These are phyloP conservation scores for Triops longicaudatus DNA, from an alignment of 1,140 invertebrate species.

Conservation along the genomic window DNA sequence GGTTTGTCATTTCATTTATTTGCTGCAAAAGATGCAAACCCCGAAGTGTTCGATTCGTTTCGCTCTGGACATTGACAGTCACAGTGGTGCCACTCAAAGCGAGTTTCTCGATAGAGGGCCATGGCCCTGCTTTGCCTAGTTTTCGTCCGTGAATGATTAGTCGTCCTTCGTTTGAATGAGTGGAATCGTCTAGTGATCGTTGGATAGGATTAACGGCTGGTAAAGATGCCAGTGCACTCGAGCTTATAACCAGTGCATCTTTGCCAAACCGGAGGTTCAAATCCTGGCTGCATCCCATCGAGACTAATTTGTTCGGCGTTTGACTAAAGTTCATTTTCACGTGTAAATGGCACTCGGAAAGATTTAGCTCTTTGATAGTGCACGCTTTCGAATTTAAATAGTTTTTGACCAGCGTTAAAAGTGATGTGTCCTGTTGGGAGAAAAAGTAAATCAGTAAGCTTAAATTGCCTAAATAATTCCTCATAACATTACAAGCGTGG, in stretches of 20 bases:
- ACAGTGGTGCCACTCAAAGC: neutral
- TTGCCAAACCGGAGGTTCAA: neutral
- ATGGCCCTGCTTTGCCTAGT: neutral
- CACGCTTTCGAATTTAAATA: conserved; percentile 17
- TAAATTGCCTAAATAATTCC: neutral
- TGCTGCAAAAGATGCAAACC: neutral
- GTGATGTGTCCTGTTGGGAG: neutral
- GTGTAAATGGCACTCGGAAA: neutral
- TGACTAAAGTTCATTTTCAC: neutral
- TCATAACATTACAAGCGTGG: too few relatives aligned
- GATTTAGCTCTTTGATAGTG: neutral
- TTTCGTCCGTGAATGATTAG: neutral
- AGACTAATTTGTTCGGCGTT: neutral
- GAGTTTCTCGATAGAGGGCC: neutral
- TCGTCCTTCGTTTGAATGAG: neutral
- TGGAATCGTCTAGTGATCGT: neutral
- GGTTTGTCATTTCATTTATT: neutral
- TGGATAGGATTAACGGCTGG: neutral
- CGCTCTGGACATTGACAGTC: neutral
- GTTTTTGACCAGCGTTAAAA: neutral
- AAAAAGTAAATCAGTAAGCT: neutral
- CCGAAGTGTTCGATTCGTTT: neutral
- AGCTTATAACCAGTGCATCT: neutral
- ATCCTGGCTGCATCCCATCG: neutral
- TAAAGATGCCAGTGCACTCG: neutral